phyloP scores from a whole-genome alignment of 1,140 invertebrate genomes.

The Andricus grossulariae region DNA sequence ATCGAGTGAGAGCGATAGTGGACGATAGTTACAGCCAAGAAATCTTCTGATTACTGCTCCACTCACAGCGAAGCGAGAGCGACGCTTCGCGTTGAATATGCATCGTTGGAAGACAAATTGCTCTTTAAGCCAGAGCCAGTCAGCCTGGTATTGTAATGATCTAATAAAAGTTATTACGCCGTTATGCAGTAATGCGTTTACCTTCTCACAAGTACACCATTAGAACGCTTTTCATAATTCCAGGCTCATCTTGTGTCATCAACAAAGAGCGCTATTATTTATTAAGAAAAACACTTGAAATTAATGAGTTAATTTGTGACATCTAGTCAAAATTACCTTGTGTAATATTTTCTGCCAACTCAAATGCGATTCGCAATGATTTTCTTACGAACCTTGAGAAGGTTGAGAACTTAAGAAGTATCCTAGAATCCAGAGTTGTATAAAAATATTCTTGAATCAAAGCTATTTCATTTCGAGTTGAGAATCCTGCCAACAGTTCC shows the following conservation, averaged over 20 bases:
- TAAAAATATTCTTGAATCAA: slow-evolving; percentile 36
- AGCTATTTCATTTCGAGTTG: not conserved
- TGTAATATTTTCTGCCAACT: not conserved
- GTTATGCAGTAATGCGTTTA: not conserved
- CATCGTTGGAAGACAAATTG: slow-evolving; percentile 63
- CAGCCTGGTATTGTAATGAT: slow-evolving; percentile 62
- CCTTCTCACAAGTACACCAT: not conserved
- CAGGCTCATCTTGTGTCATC: no score
- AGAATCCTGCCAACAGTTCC: not conserved
- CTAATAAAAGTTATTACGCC: slow-evolving; percentile 62
- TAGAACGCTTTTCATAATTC: not conserved
- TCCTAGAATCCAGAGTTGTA: slow-evolving; percentile 11
- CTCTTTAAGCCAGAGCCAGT: slow-evolving; percentile 61
- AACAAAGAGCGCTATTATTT: not conserved
- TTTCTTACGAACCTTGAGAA: slow-evolving; percentile 35
- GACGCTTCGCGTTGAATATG: slow-evolving; percentile 62
- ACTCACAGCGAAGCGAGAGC: slow-evolving; percentile 41
- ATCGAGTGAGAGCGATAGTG: slow-evolving; percentile 59
- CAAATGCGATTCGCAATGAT: slow-evolving; percentile 4
- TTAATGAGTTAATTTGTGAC: slow-evolving; percentile 29
- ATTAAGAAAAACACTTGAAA: not conserved
- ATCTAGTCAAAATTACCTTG: not conserved
- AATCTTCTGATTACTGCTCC: slow-evolving; percentile 19
- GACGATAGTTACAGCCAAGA: slow-evolving; percentile 39
- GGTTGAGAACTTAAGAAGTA: slow-evolving; percentile 39